These are phyloP conservation scores for Aphrocallistes beatrix DNA, from an alignment of 37 sponge, comb jelly and placozoan genomes.

Conservation along the genomic window DNA sequence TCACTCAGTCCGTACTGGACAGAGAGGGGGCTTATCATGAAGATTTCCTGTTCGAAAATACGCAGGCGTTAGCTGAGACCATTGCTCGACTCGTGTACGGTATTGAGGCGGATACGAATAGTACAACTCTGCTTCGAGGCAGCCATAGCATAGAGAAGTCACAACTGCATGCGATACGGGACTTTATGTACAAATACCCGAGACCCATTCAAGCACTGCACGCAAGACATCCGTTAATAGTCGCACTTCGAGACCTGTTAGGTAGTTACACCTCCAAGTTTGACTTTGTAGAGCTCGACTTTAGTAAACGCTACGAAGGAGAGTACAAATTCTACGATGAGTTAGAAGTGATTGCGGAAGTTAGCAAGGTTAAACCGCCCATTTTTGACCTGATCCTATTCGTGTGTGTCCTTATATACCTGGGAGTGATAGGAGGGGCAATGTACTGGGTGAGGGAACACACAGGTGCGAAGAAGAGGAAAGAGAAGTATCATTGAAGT, in stretches of 20 bases:
- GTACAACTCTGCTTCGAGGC: neutral
- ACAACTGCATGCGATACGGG: neutral
- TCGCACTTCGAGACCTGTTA: neutral
- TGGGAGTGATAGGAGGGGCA: neutral
- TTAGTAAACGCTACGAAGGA: neutral
- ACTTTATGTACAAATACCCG: neutral
- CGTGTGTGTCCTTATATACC: neutral
- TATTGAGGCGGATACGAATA: neutral
- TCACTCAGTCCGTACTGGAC: neutral
- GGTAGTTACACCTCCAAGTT: neutral
- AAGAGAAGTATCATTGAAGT: neutral
- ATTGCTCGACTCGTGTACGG: neutral
- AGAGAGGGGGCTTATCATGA: neutral
- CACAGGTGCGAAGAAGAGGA: neutral
- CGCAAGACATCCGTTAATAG: neutral
- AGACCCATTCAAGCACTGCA: neutral
- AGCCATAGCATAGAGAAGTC: neutral
- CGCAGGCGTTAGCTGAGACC: neutral
- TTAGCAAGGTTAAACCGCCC: neutral
- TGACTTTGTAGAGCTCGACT: neutral
- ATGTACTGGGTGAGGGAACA: slow-evolving; percentile 9
- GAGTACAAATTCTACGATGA: neutral
- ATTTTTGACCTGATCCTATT: neutral
- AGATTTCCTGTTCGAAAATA: neutral
- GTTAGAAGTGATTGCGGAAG: neutral